Evolutionary conservation across 2,113 vertebrate genomes (phyloP), one percentile per base, ranked within the genome.

Genomic region (human): DNA sequence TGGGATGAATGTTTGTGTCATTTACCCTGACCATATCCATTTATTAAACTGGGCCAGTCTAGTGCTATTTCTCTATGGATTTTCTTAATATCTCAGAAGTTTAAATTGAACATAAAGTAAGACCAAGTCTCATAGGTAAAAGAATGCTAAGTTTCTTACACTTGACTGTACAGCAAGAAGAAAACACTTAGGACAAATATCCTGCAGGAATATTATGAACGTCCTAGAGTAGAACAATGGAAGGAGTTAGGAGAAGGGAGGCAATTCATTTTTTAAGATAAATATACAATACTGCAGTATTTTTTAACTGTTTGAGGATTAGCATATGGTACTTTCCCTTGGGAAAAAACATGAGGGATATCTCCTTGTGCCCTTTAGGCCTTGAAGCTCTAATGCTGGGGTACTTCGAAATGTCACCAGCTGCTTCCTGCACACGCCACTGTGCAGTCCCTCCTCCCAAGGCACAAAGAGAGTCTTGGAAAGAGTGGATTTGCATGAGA

Each of bases 101-200:
- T 64, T 89, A 96, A 97, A 81, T 10, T 64, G 84, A 90, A 66
- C 6, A 16, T 57, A 88, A 90, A 93, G 25, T 75, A 85, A 97
- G 50, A 87, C 10, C 38, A 50, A 95, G 11, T 78, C 25, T 76
- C 52, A 14, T 23, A 64, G 0, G 6, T 45, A 66, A 96, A 79
- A 88, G 27, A 27, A 80, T 30, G 64, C n/a, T 50, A 30, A 66
- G 25, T 84, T 93, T 93, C 59, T 76, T 79, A 83, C 1, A 27
- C 40, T 78, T 95, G 50, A 78, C 27, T 30, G 11, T 59, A 72
- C 10, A 66, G 3, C 45, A 80, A 76, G 50, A 89, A 81, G 45
- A 93, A 96, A 97, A 94, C 2, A 83, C 17, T 18, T 16, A 79
- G 13, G 18, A n/a, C 9, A 55, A 76, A 59, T 52, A 3, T 35